These are phyloP conservation scores for Acrossocheilus wenchowensis DNA, from an alignment of 2,797 vertebrate species.

Conservation along the genomic window DNA sequence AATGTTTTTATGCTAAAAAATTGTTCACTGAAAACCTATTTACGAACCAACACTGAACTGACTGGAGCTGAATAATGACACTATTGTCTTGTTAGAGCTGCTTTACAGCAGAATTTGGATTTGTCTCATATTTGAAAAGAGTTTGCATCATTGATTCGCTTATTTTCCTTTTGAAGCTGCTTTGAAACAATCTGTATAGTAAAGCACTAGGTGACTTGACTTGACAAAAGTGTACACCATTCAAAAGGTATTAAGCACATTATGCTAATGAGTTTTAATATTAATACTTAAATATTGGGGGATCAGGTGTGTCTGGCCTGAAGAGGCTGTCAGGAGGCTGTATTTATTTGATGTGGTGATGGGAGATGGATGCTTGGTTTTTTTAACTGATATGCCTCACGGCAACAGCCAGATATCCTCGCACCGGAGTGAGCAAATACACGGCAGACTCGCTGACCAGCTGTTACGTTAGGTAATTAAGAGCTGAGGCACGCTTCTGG, in stretches of 20 bases:
- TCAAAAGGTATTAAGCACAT: neutral
- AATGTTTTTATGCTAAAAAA: too few species aligned
- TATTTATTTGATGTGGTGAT: slow-evolving; percentile 2
- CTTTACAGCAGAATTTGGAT: too few species aligned
- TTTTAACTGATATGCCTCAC: slow-evolving; percentile 30
- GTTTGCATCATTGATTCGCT: too few species aligned
- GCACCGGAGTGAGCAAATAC: slow-evolving; percentile 39
- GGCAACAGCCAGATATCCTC: slow-evolving; percentile 38
- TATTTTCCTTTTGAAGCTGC: too few species aligned
- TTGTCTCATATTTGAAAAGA: too few species aligned
- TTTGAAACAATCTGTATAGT: neutral
- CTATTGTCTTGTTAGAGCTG: too few species aligned
- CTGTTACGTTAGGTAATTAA: slow-evolving; percentile 59
- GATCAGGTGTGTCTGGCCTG: neutral
- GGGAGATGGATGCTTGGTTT: slow-evolving; percentile 10
- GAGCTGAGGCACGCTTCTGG: slow-evolving; percentile 42
- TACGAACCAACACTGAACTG: too few species aligned
- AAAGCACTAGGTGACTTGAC: too few species aligned
- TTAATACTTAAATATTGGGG: neutral
- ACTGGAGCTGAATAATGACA: too few species aligned
- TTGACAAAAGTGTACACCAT: neutral
- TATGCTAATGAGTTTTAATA: slow-evolving; percentile 1
- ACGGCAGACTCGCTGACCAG: slow-evolving; percentile 47
- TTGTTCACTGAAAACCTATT: too few species aligned
- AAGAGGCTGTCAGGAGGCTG: slow-evolving; percentile 8